Evolutionary conservation across 35 echinoderm and acorn worm genomes (phyloP).

Genomic region (Lytechinus pictus): DNA sequence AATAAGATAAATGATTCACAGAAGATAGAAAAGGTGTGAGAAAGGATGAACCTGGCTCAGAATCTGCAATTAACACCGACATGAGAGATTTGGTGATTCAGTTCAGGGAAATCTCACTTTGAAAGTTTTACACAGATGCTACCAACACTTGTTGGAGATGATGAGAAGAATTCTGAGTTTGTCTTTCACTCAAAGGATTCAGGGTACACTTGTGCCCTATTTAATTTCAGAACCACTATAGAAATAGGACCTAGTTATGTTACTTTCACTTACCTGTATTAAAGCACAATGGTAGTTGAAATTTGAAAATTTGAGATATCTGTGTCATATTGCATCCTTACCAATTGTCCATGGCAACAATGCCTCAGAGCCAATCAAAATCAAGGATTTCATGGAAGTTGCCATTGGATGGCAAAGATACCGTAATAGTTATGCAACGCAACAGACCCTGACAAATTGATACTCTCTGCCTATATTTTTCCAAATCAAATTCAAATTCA

Average conservation of each 20-base stretch:
- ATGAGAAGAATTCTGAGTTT: neutral
- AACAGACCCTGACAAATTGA: too few relatives aligned
- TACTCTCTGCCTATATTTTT: too few relatives aligned
- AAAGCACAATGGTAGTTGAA: too few relatives aligned
- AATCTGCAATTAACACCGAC: neutral
- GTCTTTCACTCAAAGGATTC: neutral
- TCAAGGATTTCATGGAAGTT: too few relatives aligned
- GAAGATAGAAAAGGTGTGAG: neutral
- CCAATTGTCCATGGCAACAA: too few relatives aligned
- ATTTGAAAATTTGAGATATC: too few relatives aligned
- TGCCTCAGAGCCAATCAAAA: too few relatives aligned
- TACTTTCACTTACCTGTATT: too few relatives aligned
- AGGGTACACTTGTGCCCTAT: neutral
- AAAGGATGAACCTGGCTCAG: neutral
- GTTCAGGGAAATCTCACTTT: neutral
- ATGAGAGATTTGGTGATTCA: constrained; percentile 3
- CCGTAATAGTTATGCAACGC: too few relatives aligned
- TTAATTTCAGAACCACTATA: neutral
- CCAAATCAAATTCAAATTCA: too few relatives aligned
- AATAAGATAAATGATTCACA: neutral
- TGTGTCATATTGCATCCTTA: too few relatives aligned
- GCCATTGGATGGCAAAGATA: too few relatives aligned
- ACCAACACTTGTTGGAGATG: neutral
- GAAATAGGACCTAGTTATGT: neutral
- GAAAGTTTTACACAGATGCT: neutral